These are phyloP conservation scores for Amblyornis subalaris DNA, from an alignment of 2,113 vertebrate species.

Conservation along the genomic window DNA sequence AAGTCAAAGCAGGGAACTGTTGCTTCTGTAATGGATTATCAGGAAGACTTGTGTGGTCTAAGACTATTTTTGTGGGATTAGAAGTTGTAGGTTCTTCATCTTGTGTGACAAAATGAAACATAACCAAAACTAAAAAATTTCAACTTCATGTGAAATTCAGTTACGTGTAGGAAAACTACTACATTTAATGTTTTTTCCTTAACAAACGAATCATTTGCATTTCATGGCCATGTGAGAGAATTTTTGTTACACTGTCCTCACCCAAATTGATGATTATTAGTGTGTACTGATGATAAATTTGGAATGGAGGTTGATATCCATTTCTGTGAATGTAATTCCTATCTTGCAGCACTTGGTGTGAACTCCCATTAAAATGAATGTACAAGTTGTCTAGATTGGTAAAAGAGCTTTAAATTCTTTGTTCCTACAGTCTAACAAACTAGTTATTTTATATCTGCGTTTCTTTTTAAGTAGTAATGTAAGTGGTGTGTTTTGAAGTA, in stretches of 20 bases:
- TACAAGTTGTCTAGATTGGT: not conserved
- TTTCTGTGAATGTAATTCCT: conserved; percentile 9
- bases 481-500: not conserved
- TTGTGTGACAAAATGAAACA: not conserved
- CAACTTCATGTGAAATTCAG: not conserved
- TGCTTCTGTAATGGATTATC: not conserved
- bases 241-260: not conserved
- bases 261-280: not conserved
- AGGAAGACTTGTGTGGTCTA: not conserved
- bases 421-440: not conserved
- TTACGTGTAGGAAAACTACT: not conserved
- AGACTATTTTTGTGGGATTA: not conserved
- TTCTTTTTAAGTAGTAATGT: not conserved
- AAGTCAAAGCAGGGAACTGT: not conserved
- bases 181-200: not conserved
- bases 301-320: not conserved
- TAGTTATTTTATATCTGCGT: not conserved
- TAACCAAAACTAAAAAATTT: not conserved
- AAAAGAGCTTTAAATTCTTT: conserved; percentile 16
- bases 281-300: not conserved
- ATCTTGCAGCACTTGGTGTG: not conserved
- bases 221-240: fast-evolving
- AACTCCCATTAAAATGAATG: not conserved
- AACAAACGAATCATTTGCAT: not conserved
- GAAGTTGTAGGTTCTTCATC: not conserved